phyloP scores from a whole-genome alignment of 2,888 invertebrate genomes.

The Lasioglossum morio region DNA sequence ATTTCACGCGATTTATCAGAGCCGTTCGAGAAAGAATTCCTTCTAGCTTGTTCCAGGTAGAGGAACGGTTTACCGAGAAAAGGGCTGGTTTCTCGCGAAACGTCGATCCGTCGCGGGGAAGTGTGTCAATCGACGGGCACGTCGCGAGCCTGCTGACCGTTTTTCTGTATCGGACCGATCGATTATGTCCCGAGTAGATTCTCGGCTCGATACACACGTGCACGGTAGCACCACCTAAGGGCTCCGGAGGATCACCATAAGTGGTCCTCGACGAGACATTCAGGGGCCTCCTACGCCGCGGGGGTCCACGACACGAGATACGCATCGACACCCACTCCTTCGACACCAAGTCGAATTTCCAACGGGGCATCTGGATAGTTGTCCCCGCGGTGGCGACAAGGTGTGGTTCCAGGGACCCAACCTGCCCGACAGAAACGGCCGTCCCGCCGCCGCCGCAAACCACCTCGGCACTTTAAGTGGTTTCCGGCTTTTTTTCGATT shows the following conservation, averaged over 20 bases:
- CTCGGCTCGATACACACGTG: conserved; percentile 66
- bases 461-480: conserved; percentile 63
- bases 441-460: conserved; percentile 25
- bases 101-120: conserved; percentile 51
- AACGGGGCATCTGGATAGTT: conserved; percentile 33
- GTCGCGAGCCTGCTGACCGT: no score
- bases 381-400: conserved; percentile 67
- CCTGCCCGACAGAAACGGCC: conserved; percentile 50
- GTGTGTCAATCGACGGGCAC: conserved; percentile 56
- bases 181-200: conserved; percentile 64
- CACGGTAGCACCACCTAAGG: conserved; percentile 72
- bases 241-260: conserved; percentile 68
- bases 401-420: conserved; percentile 67
- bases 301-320: conserved; percentile 73
- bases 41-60: no score
- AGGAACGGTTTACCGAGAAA: background rate
- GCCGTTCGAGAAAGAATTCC: background rate
- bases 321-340: conserved; percentile 72
- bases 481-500: conserved; percentile 75
- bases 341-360: conserved; percentile 66
- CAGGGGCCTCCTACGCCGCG: conserved; percentile 61
- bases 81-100: conserved; percentile 42
- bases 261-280: conserved; percentile 66
- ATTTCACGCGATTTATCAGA: conserved; percentile 46
- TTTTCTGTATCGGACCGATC: conserved; percentile 59